A percentile compares a stretch with the other conserved stretches of the same genome.
Evolutionary conservation across 2,797 vertebrate species (phyloP).

Genomic region (Echeneis naucrates): DNA sequence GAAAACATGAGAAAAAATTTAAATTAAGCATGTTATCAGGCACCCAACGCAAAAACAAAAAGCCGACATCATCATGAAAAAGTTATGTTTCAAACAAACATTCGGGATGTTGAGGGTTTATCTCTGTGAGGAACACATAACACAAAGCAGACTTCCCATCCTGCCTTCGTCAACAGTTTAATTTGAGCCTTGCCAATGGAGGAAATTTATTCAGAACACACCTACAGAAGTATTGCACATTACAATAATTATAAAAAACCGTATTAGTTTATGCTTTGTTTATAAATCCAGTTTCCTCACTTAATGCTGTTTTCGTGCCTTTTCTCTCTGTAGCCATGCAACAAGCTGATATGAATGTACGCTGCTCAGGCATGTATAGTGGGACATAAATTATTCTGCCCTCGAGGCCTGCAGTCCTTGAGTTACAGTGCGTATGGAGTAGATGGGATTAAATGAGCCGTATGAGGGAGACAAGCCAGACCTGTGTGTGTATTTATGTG

Average conservation of each 20-base stretch:
- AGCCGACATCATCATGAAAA: conserved; percentile 4
- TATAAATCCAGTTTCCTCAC: conserved; percentile 65
- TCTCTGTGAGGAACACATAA: conserved; percentile 20
- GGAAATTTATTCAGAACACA: conserved; percentile 56
- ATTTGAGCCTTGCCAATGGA: conserved; percentile 38
- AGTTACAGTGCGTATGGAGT: conserved; percentile 52
- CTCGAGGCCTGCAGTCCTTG: conserved; percentile 48
- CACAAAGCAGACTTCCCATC: conserved; percentile 5
- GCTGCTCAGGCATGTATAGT: conserved; percentile 51
- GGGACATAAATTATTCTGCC: conserved; percentile 70
- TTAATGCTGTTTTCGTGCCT: conserved; percentile 66
- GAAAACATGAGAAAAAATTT: background rate
- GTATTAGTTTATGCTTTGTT: conserved; percentile 47
- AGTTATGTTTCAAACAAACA: conserved; percentile 2
- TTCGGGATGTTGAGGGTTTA: conserved; percentile 1
- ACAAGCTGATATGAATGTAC: conserved; percentile 51
- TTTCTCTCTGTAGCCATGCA: conserved; percentile 39
- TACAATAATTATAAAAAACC: conserved; percentile 65
- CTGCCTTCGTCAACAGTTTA: conserved; percentile 26
- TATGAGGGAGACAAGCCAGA: conserved; percentile 50
- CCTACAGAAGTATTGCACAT: conserved; percentile 55
- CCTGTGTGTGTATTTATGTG: conserved; percentile 51
- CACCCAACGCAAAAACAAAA: background rate
- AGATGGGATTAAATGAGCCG: conserved; percentile 61
- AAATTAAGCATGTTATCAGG: background rate